Evolutionary conservation across 2,113 vertebrate genomes (phyloP).

Genomic region (Columbina picui): DNA sequence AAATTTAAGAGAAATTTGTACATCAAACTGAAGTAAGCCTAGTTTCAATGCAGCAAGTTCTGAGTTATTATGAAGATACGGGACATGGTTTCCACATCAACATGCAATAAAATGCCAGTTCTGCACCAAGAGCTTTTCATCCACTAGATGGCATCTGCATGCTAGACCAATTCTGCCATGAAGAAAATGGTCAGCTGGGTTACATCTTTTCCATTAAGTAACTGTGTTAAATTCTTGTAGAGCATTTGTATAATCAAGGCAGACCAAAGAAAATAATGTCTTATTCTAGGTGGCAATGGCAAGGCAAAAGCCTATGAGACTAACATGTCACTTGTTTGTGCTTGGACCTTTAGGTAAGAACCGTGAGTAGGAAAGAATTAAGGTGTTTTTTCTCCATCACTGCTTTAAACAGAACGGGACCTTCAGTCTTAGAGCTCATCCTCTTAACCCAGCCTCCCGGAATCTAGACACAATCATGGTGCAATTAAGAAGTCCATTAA

Average conservation of each 20-base stretch:
- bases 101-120: background rate
- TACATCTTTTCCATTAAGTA: background rate
- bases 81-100: background rate
- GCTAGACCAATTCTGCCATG: background rate
- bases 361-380: background rate
- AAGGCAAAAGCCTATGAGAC: background rate
- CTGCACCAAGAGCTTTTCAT: background rate
- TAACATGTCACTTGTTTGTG: background rate
- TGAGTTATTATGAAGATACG: background rate
- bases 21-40: background rate
- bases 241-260: background rate
- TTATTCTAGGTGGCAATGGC: background rate
- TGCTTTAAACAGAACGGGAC: background rate
- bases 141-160: constrained; percentile 12
- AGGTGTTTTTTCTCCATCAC: background rate
- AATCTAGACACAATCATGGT: background rate
- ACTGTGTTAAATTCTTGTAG: background rate
- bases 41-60: background rate
- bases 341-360: background rate
- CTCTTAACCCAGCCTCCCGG: background rate
- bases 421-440: background rate
- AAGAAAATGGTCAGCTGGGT: background rate
- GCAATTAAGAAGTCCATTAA: background rate
- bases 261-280: background rate
- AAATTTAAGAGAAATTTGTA: background rate